A percentile compares a stretch with the other conserved stretches of the same genome.
phyloP scores from a whole-genome alignment of 2,797 vertebrate genomes.

The Leptatherina wallacei region DNA sequence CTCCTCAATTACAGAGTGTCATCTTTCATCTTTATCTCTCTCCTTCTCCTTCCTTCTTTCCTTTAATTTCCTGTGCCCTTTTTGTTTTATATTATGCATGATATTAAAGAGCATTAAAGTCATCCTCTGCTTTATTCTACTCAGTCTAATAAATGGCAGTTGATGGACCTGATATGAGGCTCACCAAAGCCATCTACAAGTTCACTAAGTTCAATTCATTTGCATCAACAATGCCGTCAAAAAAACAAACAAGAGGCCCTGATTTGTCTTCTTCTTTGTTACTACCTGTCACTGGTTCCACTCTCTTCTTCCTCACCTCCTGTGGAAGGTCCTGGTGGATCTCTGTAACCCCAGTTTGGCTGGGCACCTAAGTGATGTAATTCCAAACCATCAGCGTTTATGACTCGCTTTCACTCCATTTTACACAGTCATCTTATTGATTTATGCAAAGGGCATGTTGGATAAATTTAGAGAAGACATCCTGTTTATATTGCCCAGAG shows the following conservation, averaged over 20 bases:
- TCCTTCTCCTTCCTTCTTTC: neutral
- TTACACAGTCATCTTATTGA: conserved; percentile 31
- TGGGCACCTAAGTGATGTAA: conserved; percentile 34
- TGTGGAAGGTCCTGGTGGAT: neutral
- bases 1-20: conserved; percentile 36
- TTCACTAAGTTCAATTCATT: conserved; percentile 41
- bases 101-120: conserved; percentile 37
- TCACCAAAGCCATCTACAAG: conserved; percentile 33
- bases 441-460: conserved; percentile 40
- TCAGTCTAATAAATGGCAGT: conserved; percentile 29
- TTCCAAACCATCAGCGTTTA: conserved; percentile 13
- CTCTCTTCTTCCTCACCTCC: conserved; percentile 16
- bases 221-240: conserved; percentile 41
- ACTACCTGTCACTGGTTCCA: conserved; percentile 16
- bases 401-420: conserved; percentile 31
- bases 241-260: conserved; percentile 31
- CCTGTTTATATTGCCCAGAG: conserved; percentile 28
- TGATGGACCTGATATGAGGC: conserved; percentile 33
- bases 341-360: conserved; percentile 9
- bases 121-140: conserved; percentile 20
- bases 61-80: conserved; percentile 46
- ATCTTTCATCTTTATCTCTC: conserved; percentile 53
- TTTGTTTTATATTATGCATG: conserved; percentile 37
- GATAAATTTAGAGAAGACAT: conserved; percentile 29
- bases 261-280: conserved; percentile 19